Conservation (phyloP, 2,888 invertebrate species). For the Melanargia galathea region DNA sequence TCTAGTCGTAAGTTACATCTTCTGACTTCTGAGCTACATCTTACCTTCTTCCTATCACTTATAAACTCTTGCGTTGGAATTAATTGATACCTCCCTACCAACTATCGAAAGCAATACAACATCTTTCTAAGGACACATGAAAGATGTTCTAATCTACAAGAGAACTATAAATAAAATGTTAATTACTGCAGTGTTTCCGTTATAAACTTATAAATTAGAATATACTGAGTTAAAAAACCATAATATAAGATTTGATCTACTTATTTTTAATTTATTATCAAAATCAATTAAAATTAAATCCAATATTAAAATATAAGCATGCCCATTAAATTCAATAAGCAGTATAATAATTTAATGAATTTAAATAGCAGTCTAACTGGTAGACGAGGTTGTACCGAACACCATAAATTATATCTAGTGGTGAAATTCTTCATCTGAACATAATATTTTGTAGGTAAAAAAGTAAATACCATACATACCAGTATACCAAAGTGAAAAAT, state of each 20-base stretch:
- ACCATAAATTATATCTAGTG: constrained; percentile 27
- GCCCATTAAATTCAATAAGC: constrained; percentile 34
- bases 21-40: too few relatives aligned
- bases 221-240: background rate
- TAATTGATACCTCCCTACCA: too few relatives aligned
- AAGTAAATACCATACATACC: too few relatives aligned
- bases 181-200: constrained; percentile 7
- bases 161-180: background rate
- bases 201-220: constrained; percentile 10
- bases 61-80: too few relatives aligned
- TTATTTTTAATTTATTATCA: constrained; percentile 28
- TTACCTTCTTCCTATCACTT: background rate
- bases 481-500: too few relatives aligned
- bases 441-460: too few relatives aligned
- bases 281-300: constrained; percentile 28
- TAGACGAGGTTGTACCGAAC: constrained; percentile 20
- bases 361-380: constrained; percentile 29
- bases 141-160: constrained; percentile 3
- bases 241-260: constrained; percentile 15
- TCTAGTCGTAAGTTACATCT: too few relatives aligned
- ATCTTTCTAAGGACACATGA: background rate
- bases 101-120: too few relatives aligned
- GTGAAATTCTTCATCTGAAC: constrained; percentile 21
- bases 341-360: constrained; percentile 21
- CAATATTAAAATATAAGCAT: constrained; percentile 23